Base-by-base conservation (phyloP, 1,140 invertebrate species). In the Trypoxylus dichotomus region DNA sequence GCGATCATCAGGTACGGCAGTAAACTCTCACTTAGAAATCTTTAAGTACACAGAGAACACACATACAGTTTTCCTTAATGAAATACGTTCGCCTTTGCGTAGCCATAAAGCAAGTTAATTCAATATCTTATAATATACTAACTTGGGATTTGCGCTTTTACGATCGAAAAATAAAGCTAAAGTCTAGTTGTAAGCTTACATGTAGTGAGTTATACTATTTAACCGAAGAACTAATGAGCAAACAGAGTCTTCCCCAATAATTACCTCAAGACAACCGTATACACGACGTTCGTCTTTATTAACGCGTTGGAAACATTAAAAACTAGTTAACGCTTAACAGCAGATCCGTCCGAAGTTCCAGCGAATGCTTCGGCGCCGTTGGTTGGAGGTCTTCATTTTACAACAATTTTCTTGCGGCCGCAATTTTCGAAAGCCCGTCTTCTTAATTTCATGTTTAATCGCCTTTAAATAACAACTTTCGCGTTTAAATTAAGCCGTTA, bases 371-470 rank as follows among this genome's bases (percentile, higher is more conserved):
- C 19, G 24, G 27, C 32, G 32, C 10, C 10, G 32, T 37, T 8
- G 24, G 60, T 29, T 74, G 72, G 72, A 74, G 72, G 72, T 74
- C 72, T 68, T 24, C 60, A 24, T 68, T n/a, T 25, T 29, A 24
- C 24, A 68, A 68, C 25, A 54, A 54, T 68, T 24, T 68, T 29
- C 27, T 24, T 25, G 19, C 13, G 37, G 29, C 32, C 19, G 72
- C 72, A 74, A 74, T 74, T 74, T 74, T 74, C 72, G 72, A 74
- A 42, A 74, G 41, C n/a, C 24, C 60, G 24, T 37, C 72, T 74
- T 74, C 72, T 74, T 43, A 74, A 74, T 37, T 32, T 74, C 72
- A 74, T 29, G 72, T 74, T 74, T 74, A 74, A 74, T 74, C 72
- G 72, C 37, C 41, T 74, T 74, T 74, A 74, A 74, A 74, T 74